Percentiles rank a stretch among this genome's conserved stretches.
Conservation (phyloP, 2,797 vertebrate genomes). For the Cebuella pygmaea region DNA sequence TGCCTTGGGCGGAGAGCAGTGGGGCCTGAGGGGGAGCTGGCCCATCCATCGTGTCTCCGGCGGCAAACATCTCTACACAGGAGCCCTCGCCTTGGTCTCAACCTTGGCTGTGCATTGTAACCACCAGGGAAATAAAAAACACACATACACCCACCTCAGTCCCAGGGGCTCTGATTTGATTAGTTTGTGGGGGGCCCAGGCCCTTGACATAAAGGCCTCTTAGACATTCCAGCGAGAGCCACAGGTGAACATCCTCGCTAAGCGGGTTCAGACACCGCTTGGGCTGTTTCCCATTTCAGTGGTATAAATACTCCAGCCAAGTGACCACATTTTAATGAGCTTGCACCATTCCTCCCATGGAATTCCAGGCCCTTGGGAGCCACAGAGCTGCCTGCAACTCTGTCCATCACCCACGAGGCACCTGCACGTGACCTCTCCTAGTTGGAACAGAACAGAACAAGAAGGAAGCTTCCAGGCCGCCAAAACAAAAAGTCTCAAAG, state of each 20-base stretch:
- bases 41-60: fast-evolving
- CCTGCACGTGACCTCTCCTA: neutral
- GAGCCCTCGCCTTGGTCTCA: neutral
- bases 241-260: fast-evolving
- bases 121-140: neutral
- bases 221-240: neutral
- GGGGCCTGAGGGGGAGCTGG: neutral
- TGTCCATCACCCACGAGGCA: neutral
- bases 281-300: fast-evolving
- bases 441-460: neutral
- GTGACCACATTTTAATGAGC: fast-evolving
- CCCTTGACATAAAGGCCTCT: neutral
- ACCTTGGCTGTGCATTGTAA: neutral
- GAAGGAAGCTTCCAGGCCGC: neutral
- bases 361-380: neutral
- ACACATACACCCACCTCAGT: fast-evolving
- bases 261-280: fast-evolving
- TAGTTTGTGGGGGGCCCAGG: neutral
- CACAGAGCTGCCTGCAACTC: fast-evolving
- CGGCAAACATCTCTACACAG: fast-evolving
- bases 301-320: neutral
- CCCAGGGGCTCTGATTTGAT: neutral
- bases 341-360: fast-evolving
- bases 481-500: neutral
- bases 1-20: too few relatives aligned